Evolutionary conservation across 2,888 invertebrate genomes (phyloP), one percentile per base, ranked within the genome.

Genomic region (Gisinianus flammeolus): DNA sequence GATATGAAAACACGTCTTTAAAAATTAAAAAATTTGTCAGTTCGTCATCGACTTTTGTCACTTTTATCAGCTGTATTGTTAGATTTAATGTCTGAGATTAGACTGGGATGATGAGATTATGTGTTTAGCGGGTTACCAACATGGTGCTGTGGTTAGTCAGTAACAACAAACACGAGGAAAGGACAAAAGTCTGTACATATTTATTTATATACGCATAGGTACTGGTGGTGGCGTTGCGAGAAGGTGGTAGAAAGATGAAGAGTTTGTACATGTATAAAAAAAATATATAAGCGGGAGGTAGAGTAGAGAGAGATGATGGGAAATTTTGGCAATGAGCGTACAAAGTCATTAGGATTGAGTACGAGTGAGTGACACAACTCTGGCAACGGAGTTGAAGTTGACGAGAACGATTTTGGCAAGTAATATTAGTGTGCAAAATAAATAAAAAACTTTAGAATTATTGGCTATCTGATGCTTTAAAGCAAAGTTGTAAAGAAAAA

Each of bases 401-500:
- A 79, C 69, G 77, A 79, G 76, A 67, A 73, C 24, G 72, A 70
- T 76, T 79, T 79, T 79, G 79, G 79, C 79, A 74, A 72, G 68
- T 69, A 77, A 28, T 70, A 77, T 73, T 76, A 77, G 64, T 52
- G 67, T 33, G 33, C 12, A 22, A 58, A 22, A 22, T 22, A 33
- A 33, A 19, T 67, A 31, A 33, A n/a, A n/a, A n/a, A n/a, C n/a
- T n/a, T n/a, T 54, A 16, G 54, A 54, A 54, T 54, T 54, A 54
- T 54, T 16, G 54, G 54, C 54, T 26, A 28, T 62, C 12, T 26
- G 8, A 62, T 5, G 5, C 62, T 26, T 62, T 62, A 0, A 62
- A 62, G 2, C 22, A 62, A 62, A 62, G 26, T 62, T 26, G 8
- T n/a, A n/a, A n/a, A n/a, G n/a, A n/a, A n/a, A n/a, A n/a, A n/a